A percentile compares a stretch with the other conserved stretches of the same genome.
phyloP scores from a whole-genome alignment of 2,888 invertebrate genomes.

The Synergus umbraculus region DNA sequence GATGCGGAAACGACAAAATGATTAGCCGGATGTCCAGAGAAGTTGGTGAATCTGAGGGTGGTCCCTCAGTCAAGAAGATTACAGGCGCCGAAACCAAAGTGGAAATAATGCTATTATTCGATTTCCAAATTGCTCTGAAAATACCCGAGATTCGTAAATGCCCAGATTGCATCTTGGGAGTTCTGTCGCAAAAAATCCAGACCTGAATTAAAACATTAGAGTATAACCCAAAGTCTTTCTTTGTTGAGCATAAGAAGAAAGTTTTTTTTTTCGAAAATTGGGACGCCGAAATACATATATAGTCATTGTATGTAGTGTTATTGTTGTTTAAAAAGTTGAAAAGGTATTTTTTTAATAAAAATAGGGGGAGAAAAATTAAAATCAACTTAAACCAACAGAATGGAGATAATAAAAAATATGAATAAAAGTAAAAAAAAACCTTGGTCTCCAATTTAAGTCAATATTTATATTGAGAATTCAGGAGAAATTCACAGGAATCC shows the following conservation, averaged over 20 bases:
- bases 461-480: no score
- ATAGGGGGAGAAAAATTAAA: no score
- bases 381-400: no score
- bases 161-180: slow-evolving; percentile 8
- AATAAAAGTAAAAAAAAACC: no score
- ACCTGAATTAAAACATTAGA: neutral
- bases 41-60: slow-evolving; percentile 34
- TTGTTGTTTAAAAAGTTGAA: no score
- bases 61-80: slow-evolving; percentile 22
- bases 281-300: neutral
- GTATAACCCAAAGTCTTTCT: neutral
- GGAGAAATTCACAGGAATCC: no score
- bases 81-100: slow-evolving; percentile 21
- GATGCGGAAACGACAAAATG: neutral
- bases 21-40: neutral
- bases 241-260: neutral
- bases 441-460: no score
- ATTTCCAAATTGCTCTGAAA: slow-evolving; percentile 26
- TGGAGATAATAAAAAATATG: no score
- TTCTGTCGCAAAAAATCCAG: neutral
- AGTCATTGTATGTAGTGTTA: no score
- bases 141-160: slow-evolving; percentile 13
- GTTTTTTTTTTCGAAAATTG: neutral
- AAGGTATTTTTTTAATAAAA: no score
- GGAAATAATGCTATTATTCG: slow-evolving; percentile 36